A percentile compares a stretch with the other conserved stretches of the same genome.
phyloP scores from a whole-genome alignment of 2,888 invertebrate species.

The Drosophila pegasa region DNA sequence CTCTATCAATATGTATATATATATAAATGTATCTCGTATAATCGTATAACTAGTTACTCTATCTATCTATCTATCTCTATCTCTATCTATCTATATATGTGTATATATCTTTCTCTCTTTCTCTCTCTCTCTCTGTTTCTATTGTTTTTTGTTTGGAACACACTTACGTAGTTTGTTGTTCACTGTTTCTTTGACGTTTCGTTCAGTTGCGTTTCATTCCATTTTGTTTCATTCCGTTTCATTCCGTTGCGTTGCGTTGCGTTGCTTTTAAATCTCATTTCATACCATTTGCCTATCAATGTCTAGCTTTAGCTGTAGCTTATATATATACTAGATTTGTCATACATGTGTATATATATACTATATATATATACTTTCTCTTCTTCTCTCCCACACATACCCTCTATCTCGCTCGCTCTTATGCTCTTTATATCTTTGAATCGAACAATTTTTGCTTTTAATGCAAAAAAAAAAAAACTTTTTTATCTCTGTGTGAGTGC shows the following conservation, averaged over 20 bases:
- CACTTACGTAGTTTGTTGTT: constrained; percentile 33
- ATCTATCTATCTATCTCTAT: constrained; percentile 23
- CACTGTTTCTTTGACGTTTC: constrained; percentile 30
- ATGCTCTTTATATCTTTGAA: background rate
- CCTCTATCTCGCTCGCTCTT: constrained; percentile 8
- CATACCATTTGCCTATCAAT: constrained; percentile 35
- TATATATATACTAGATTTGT: constrained; percentile 4
- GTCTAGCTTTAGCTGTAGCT: constrained; percentile 46
- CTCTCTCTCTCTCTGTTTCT: background rate
- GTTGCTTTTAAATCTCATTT: constrained; percentile 29
- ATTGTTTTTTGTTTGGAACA: constrained; percentile 1
- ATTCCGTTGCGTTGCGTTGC: constrained; percentile 12
- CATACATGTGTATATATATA: background rate
- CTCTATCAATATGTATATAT: constrained; percentile 7
- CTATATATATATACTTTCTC: too few species aligned
- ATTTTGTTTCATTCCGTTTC: constrained; percentile 20
- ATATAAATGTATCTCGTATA: constrained; percentile 25
- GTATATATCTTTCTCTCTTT: constrained; percentile 8
- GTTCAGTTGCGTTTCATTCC: constrained; percentile 40
- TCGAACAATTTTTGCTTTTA: constrained; percentile 22
- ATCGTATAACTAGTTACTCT: constrained; percentile 21
- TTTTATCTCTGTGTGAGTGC: background rate
- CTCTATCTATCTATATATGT: constrained; percentile 10
- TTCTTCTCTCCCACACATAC: constrained; percentile 2
- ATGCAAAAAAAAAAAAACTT: constrained; percentile 21